Evolutionary conservation across 2,888 invertebrate species (phyloP).

Genomic region (Volucella inflata): DNA sequence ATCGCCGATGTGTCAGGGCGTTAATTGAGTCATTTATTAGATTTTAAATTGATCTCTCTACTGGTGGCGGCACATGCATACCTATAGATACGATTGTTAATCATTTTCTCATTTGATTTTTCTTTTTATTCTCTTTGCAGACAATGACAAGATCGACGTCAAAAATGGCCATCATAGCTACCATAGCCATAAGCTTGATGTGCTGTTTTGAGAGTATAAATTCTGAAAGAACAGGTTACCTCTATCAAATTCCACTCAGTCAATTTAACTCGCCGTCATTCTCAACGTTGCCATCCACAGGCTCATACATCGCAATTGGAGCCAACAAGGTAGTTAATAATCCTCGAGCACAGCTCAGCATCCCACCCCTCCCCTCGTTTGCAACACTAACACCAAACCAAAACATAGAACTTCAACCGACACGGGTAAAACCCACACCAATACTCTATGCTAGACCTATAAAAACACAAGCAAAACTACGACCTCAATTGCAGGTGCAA

Average conservation of each 20-base stretch:
- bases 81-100: neutral
- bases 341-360: constrained; percentile 77
- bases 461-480: constrained; percentile 64
- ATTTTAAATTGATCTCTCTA: neutral
- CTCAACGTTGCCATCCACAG: constrained; percentile 56
- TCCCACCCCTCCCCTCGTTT: constrained; percentile 80
- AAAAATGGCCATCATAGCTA: neutral
- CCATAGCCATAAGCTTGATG: constrained; percentile 39
- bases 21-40: constrained; percentile 52
- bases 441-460: constrained; percentile 44
- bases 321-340: constrained; percentile 64
- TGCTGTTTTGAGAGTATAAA: constrained; percentile 18
- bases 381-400: constrained; percentile 77
- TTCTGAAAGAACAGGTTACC: constrained; percentile 78
- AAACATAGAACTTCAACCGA: constrained; percentile 1
- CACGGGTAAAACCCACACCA: constrained; percentile 34
- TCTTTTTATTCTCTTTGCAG: constrained; percentile 45
- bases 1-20: constrained; percentile 38
- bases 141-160: constrained; percentile 49
- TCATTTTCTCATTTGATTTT: neutral
- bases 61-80: too few relatives aligned
- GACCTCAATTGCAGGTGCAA: constrained; percentile 5
- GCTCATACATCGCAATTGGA: constrained; percentile 48
- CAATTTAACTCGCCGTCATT: constrained; percentile 66
- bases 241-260: constrained; percentile 78